Percentiles rank a stretch among this genome's conserved stretches.
phyloP scores from a whole-genome alignment of 2,888 invertebrate species.

The Hyles lineata region DNA sequence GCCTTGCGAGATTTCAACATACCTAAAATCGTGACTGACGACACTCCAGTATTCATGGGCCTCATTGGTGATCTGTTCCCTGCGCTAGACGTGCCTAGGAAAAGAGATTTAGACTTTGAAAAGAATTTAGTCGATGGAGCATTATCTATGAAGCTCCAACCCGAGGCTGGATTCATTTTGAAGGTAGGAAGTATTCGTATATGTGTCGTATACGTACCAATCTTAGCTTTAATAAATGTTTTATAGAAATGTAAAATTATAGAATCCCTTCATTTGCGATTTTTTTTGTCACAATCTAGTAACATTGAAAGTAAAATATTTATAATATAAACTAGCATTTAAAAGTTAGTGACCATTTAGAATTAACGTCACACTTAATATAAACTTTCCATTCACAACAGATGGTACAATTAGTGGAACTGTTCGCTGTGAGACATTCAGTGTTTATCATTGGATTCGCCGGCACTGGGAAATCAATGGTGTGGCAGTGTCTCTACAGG shows the following conservation, averaged over 20 bases:
- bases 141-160: constrained; percentile 92
- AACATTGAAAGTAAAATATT: too few species aligned
- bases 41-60: constrained; percentile 96
- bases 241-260: too few species aligned
- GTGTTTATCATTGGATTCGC: constrained; percentile 94
- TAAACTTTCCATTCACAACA: constrained; percentile 54
- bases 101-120: constrained; percentile 94
- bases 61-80: constrained; percentile 97
- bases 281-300: too few species aligned
- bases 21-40: constrained; percentile 97
- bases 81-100: constrained; percentile 95
- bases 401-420: constrained; percentile 96
- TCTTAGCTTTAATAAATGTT: too few species aligned
- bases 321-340: too few species aligned
- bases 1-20: constrained; percentile 97
- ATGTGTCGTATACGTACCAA: background rate
- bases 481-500: constrained; percentile 95
- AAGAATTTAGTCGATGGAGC: constrained; percentile 90
- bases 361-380: background rate
- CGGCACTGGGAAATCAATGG: constrained; percentile 96
- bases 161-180: constrained; percentile 94
- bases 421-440: constrained; percentile 97
- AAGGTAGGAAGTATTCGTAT: constrained; percentile 85
- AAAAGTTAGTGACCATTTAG: too few species aligned
- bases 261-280: too few species aligned